Evolutionary conservation across 2,113 vertebrate genomes (phyloP).

Genomic region (Myrmecobius fasciatus): DNA sequence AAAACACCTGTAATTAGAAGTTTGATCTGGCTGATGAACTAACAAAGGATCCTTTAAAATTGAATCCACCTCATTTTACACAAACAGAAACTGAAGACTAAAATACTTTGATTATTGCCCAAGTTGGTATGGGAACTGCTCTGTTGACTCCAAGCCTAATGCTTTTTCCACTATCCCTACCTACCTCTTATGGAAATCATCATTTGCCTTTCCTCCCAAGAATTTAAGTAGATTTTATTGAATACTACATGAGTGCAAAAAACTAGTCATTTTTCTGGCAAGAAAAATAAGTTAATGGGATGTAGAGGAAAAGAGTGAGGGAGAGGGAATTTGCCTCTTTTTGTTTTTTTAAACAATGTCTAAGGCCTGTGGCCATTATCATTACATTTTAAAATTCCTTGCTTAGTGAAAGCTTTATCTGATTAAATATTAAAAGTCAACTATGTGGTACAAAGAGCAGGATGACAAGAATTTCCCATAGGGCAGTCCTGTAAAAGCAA

Average conservation of each 20-base stretch:
- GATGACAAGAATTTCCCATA: not conserved
- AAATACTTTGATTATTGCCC: not conserved
- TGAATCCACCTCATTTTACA: not conserved
- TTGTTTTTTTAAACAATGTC: not conserved
- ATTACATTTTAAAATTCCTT: constrained; percentile 28
- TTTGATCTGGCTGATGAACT: not conserved
- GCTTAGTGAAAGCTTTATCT: constrained; percentile 51
- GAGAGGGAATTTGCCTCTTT: not conserved
- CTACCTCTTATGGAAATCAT: not conserved
- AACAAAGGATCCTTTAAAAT: not conserved
- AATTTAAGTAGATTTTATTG: not conserved
- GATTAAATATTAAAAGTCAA: constrained; percentile 65
- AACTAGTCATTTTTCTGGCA: not conserved
- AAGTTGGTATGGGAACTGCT: not conserved
- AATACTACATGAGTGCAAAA: not conserved
- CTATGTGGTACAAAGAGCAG: not conserved
- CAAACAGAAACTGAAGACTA: not conserved
- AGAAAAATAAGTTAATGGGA: not conserved
- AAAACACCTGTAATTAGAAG: not conserved
- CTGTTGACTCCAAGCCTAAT: not conserved
- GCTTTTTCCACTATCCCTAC: not conserved
- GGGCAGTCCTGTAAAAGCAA: not conserved
- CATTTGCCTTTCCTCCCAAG: not conserved
- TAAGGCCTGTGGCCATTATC: not conserved
- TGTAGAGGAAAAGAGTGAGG: not conserved